Percentiles rank a stretch among this genome's conserved stretches.
Conservation (phyloP, 1,140 invertebrate genomes). For the Panonychus citri region DNA sequence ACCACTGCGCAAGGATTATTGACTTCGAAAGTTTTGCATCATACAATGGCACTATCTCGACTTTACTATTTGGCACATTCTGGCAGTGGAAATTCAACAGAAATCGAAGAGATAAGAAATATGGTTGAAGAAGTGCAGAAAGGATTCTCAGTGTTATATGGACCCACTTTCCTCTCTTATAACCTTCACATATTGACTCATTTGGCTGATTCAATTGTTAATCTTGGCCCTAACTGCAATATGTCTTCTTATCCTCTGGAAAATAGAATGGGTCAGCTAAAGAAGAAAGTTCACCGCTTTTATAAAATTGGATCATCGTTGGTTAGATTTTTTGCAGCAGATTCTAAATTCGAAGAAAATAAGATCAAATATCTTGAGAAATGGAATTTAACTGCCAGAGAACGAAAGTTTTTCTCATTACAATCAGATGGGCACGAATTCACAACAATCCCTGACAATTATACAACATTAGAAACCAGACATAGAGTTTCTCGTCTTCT, state of each 20-base stretch:
- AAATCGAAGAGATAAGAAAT: neutral
- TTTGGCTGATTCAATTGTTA: neutral
- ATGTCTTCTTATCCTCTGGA: neutral
- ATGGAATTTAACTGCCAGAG: too few relatives aligned
- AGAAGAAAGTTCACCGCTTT: neutral
- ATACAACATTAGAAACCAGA: too few relatives aligned
- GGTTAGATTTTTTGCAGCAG: neutral
- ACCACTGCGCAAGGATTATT: neutral
- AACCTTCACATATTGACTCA: neutral
- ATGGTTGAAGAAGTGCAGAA: neutral
- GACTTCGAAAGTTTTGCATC: neutral
- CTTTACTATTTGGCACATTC: neutral
- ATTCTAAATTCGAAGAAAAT: too few relatives aligned
- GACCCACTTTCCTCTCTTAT: neutral
- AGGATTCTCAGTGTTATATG: neutral
- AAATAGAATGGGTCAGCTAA: neutral
- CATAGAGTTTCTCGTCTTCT: too few relatives aligned
- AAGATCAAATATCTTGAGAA: too few relatives aligned
- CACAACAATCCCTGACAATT: too few relatives aligned
- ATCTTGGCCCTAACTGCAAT: neutral
- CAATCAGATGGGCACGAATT: too few relatives aligned
- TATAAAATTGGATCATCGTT: neutral
- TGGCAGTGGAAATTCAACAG: neutral
- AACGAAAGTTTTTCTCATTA: too few relatives aligned
- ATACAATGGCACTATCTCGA: neutral